Evolutionary conservation across 2,797 vertebrate species (phyloP).

Genomic region (Manis crassicaudata): DNA sequence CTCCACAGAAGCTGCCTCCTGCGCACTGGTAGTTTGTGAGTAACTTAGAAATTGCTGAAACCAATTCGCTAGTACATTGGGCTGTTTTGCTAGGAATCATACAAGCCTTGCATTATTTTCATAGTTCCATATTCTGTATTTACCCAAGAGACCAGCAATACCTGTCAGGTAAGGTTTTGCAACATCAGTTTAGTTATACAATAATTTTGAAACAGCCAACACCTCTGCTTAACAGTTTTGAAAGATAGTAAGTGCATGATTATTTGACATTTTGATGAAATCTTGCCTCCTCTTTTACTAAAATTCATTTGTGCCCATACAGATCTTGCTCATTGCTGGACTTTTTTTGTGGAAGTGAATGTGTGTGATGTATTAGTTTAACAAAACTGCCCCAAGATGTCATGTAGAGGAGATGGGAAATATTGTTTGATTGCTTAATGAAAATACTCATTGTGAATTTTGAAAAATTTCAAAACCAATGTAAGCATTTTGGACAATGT

Average conservation of each 20-base stretch:
- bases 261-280: slow-evolving; percentile 4
- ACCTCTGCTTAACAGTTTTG: background rate
- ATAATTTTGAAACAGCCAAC: background rate
- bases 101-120: background rate
- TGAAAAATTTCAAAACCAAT: background rate
- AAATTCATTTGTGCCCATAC: background rate
- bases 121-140: background rate
- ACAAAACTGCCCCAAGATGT: background rate
- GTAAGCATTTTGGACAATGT: background rate
- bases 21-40: background rate
- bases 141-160: background rate
- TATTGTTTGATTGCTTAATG: slow-evolving; percentile 5
- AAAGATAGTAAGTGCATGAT: background rate
- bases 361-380: background rate
- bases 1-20: background rate
- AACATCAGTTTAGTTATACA: background rate
- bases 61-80: background rate
- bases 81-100: background rate
- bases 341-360: background rate
- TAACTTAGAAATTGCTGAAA: background rate
- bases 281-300: background rate
- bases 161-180: background rate
- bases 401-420: background rate
- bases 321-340: background rate
- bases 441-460: background rate